Evolutionary conservation across 2,797 vertebrate species (phyloP).

Genomic region (Sternotherus odoratus): DNA sequence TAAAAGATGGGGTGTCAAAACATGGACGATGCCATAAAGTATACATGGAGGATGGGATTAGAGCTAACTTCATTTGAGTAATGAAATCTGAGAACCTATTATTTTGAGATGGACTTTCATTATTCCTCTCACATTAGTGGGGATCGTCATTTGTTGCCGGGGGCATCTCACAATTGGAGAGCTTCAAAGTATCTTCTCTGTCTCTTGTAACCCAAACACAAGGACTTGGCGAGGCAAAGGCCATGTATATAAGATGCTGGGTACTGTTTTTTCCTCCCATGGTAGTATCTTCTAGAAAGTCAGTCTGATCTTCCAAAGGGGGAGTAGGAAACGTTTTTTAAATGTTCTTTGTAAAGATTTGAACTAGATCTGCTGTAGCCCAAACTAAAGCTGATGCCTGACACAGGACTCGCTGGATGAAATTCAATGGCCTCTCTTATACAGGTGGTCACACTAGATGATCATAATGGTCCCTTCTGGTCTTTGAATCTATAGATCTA

Average conservation of each 20-base stretch:
- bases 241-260: accelerated
- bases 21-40: not conserved
- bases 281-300: not conserved
- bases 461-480: not conserved
- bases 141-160: not conserved
- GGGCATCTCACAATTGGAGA: not conserved
- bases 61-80: not conserved
- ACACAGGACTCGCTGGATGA: accelerated
- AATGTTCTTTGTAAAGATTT: not conserved
- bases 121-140: not conserved
- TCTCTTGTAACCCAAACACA: conserved; percentile 10
- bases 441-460: not conserved
- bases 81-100: conserved; percentile 36
- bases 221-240: not conserved
- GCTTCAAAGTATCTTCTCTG: not conserved
- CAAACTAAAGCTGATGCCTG: not conserved
- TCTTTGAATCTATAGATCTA: not conserved
- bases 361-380: not conserved
- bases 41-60: conserved; percentile 30
- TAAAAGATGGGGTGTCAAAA: conserved; percentile 34
- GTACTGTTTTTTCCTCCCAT: accelerated
- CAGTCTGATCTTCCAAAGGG: not conserved
- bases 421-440: not conserved
- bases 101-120: conserved; percentile 18
- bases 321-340: not conserved